phyloP scores from a whole-genome alignment of 2,888 invertebrate species.

The Agonopterix subpropinquella region DNA sequence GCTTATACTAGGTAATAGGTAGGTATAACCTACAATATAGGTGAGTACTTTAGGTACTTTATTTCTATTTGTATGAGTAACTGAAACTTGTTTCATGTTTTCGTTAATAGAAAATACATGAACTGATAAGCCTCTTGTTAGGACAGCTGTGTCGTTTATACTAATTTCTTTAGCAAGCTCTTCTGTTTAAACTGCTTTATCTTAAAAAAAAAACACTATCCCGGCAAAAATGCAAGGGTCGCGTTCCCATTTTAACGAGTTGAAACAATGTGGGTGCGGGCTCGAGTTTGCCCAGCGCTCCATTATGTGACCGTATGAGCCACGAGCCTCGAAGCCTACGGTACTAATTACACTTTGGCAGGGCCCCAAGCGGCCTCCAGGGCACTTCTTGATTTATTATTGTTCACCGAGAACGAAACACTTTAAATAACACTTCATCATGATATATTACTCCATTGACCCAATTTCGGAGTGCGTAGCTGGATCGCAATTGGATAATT shows the following conservation, averaged over 20 bases:
- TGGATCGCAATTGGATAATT: constrained; percentile 9
- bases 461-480: constrained; percentile 18
- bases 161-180: too few species aligned
- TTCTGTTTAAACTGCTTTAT: too few species aligned
- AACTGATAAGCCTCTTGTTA: too few species aligned
- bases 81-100: too few species aligned
- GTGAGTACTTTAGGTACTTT: too few species aligned
- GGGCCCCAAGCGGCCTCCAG: constrained; percentile 48
- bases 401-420: constrained; percentile 53
- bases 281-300: constrained; percentile 34
- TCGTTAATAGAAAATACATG: too few species aligned
- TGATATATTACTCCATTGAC: constrained; percentile 44
- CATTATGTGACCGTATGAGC: constrained; percentile 45
- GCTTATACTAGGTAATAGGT: too few species aligned
- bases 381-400: constrained; percentile 60
- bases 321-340: constrained; percentile 19
- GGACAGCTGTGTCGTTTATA: too few species aligned
- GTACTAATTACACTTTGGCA: constrained; percentile 69
- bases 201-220: neutral
- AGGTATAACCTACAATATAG: too few species aligned
- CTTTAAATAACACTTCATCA: constrained; percentile 50
- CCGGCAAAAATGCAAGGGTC: constrained; percentile 18
- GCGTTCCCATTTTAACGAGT: constrained; percentile 44
- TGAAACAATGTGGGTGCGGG: constrained; percentile 46
- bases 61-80: too few species aligned